Evolutionary conservation across 1,140 invertebrate species (phyloP), one percentile per base, ranked within the genome.

Genomic region (Zeugodacus cucurbitae): DNA sequence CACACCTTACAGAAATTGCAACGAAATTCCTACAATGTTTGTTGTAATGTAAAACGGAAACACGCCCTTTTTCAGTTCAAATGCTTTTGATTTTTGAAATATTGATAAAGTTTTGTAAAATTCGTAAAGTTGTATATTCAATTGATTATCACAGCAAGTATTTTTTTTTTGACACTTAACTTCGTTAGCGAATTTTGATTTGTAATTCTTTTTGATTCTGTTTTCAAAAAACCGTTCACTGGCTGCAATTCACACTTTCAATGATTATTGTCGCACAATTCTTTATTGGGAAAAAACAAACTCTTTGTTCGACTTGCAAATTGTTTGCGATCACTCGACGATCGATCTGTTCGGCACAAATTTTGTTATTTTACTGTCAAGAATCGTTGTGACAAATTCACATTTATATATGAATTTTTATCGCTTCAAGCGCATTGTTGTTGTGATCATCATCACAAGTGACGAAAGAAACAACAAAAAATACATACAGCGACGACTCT

Each of bases 321-420:
- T 74, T 74, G 20, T 11, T 26, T 82, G 74, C 74, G 44, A n/a
- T 48, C 74, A 82, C 10, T 26, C 41, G 41, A 54, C 74, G 74
- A 82, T 48, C 74, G 74, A 82, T 48, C 37, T 59, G 29, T 86
- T 34, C 85, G 57, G 85, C 29, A n/a, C 85, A 86, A 86, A 86
- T 58, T 58, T 86, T 58, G 26, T 22, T 86, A 58, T 59, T 57
- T 86, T 86, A 86, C 85, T 86, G 85, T 86, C 85, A 86, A 86
- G 85, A 86, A 59, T 86, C 57, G 29, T 37, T 58, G 85, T 86
- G 85, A 86, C 85, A 86, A 86, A 86, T 58, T 86, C 48, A 86
- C 85, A 58, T 86, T 86, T 86, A 86, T 86, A 86, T 86, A 86
- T 58, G 57, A 86, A 59, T 82, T 82, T 82, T 82, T 11, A 29